Evolutionary conservation across 1,140 invertebrate species (phyloP).

Genomic region (Drosophila repleta): DNA sequence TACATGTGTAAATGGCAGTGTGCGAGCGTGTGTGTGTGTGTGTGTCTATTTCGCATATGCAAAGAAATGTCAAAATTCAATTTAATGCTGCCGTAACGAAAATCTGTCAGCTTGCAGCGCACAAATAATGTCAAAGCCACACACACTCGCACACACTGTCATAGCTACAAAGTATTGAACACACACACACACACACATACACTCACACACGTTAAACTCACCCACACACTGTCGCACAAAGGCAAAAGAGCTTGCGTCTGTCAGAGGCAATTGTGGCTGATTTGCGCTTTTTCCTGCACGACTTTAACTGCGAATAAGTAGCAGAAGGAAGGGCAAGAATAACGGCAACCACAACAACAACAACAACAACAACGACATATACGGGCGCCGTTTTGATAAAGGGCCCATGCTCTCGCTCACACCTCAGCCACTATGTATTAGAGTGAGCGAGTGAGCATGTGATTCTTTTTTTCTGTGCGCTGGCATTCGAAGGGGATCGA

Average conservation of each 20-base stretch:
- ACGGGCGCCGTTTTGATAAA: conserved; percentile 70
- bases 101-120: conserved; percentile 81
- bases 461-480: background rate
- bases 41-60: conserved; percentile 45
- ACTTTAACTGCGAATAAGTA: conserved; percentile 28
- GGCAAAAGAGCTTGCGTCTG: conserved; percentile 64
- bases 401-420: conserved; percentile 31
- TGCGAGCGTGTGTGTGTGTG: conserved; percentile 6
- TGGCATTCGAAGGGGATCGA: conserved; percentile 43
- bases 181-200: conserved; percentile 28
- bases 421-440: background rate
- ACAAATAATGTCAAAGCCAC: conserved; percentile 79
- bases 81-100: conserved; percentile 76
- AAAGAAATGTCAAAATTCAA: conserved; percentile 82
- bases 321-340: conserved; percentile 35
- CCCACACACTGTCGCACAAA: conserved; percentile 48
- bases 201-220: background rate
- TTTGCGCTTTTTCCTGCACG: conserved; percentile 70
- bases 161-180: conserved; percentile 42
- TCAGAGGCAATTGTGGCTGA: conserved; percentile 79
- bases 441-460: background rate
- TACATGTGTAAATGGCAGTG: background rate
- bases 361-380: conserved; percentile 30
- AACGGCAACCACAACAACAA: conserved; percentile 23
- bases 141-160: conserved; percentile 39